Conservation (phyloP, 2,797 vertebrate genomes). For the Phataginus tricuspis region DNA sequence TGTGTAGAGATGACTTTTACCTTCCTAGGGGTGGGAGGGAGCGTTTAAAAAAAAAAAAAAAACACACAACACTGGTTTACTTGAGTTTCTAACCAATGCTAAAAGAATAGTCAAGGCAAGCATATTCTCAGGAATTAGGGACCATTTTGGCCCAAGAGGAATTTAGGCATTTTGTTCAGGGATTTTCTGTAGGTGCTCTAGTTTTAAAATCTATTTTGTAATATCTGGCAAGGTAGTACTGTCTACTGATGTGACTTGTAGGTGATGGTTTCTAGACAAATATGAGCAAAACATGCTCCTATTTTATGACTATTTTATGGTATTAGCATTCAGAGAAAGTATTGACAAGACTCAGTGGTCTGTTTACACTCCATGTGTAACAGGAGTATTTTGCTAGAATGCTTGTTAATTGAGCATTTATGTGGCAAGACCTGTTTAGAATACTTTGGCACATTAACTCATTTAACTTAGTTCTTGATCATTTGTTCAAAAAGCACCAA, state of each 20-base stretch:
- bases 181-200: not conserved
- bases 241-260: not conserved
- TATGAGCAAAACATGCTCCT: not conserved
- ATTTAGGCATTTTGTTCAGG: not conserved
- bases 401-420: not conserved
- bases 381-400: not conserved
- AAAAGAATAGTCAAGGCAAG: not conserved
- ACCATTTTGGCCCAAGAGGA: not conserved
- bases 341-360: not conserved
- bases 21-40: constrained; percentile 77
- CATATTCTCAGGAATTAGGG: not conserved
- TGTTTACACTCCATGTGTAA: not conserved
- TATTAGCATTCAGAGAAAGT: not conserved
- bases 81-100: not conserved
- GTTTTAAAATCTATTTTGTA: not conserved
- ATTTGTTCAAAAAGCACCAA: not conserved
- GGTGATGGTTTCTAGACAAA: not conserved
- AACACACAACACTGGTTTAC: not conserved
- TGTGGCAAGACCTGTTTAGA: not conserved
- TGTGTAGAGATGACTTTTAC: constrained; percentile 69
- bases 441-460: not conserved
- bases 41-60: not conserved
- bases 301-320: not conserved
- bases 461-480: not conserved
- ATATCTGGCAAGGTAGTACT: not conserved